Conservation (phyloP, 2,797 vertebrate genomes). For the Macropodus opercularis region DNA sequence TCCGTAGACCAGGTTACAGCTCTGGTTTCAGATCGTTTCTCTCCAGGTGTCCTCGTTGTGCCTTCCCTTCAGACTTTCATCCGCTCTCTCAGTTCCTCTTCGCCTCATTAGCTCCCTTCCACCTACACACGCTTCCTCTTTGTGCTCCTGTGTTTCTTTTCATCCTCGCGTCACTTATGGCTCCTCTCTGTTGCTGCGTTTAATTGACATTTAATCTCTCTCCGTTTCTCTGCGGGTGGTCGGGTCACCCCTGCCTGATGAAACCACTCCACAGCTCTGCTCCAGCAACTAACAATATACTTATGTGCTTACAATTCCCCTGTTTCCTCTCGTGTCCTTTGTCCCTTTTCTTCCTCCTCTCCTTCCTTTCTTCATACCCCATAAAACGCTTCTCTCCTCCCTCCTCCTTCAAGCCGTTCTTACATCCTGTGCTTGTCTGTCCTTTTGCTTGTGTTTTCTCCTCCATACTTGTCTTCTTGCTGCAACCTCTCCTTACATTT, state of each 20-base stretch:
- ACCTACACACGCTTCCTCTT: not conserved
- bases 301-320: constrained; percentile 12
- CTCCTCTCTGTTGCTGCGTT: constrained; percentile 1
- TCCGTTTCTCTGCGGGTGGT: not conserved
- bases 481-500: not conserved
- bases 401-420: too few species aligned
- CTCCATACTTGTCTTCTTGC: too few species aligned
- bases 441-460: not conserved
- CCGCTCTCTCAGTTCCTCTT: constrained; percentile 3
- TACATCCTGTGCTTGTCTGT: not conserved
- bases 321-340: not conserved
- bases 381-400: not conserved
- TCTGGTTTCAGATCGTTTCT: too few species aligned
- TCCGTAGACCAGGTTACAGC: too few species aligned
- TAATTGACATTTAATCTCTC: not conserved
- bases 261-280: not conserved
- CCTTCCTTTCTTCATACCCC: not conserved
- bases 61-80: not conserved
- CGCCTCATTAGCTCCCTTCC: constrained; percentile 35
- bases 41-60: too few species aligned
- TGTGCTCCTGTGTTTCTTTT: not conserved
- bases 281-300: not conserved
- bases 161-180: not conserved
- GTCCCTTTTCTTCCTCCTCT: not conserved
- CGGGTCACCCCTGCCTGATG: not conserved